phyloP scores from a whole-genome alignment of 2,113 vertebrate genomes.

The Prochilodus magdalenae region DNA sequence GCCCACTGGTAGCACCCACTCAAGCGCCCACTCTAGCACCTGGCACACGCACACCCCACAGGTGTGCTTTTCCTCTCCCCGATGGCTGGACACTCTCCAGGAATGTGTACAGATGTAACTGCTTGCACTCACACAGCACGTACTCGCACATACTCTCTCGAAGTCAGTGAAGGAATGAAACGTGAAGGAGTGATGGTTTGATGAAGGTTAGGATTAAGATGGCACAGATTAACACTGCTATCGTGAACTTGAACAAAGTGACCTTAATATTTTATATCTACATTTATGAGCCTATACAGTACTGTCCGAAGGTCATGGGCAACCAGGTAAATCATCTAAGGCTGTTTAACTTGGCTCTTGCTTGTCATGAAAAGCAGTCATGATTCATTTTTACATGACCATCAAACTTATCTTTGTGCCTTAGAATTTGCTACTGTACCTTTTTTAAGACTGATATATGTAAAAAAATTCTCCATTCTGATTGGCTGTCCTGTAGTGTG shows the following conservation, averaged over 20 bases:
- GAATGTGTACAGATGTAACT: conserved; percentile 27
- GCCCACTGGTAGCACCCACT: conserved; percentile 32
- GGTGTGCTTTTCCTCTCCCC: conserved; percentile 30
- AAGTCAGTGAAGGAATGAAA: conserved; percentile 10
- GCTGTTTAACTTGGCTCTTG: no score
- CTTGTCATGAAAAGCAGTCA: no score
- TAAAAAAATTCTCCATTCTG: no score
- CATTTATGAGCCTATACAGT: no score
- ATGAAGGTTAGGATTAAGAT: neutral
- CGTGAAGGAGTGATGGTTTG: neutral
- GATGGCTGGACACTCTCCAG: conserved; percentile 41
- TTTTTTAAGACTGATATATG: no score
- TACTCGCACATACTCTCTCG: neutral
- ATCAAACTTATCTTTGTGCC: no score
- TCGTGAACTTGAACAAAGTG: neutral
- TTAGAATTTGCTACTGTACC: no score
- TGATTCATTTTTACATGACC: no score
- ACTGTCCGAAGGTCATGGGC: no score
- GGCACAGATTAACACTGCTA: conserved; percentile 27
- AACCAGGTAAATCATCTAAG: no score
- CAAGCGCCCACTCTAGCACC: conserved; percentile 56
- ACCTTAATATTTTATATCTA: neutral
- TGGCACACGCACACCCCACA: conserved; percentile 41
- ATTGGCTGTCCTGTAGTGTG: no score
- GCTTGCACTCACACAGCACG: neutral